phyloP scores from a whole-genome alignment of 1,140 invertebrate species.

The Globodera rostochiensis region DNA sequence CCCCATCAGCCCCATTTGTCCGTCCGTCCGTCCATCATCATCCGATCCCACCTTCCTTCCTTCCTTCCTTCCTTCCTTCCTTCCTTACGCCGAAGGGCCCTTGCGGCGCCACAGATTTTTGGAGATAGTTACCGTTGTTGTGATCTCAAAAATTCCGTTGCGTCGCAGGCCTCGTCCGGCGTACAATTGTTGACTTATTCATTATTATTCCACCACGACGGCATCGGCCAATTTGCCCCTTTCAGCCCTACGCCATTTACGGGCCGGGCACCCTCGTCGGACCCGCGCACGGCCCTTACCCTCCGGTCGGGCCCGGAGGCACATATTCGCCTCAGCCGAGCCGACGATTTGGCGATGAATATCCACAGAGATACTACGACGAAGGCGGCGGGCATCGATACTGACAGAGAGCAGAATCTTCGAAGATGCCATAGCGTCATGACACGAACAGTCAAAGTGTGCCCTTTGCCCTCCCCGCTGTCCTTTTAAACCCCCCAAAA shows the following conservation, averaged over 20 bases:
- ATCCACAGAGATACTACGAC: neutral
- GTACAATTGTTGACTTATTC: neutral
- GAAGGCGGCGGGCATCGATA: neutral
- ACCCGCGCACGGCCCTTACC: neutral
- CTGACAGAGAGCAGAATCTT: neutral
- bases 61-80: neutral
- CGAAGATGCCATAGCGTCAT: neutral
- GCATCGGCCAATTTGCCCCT: neutral
- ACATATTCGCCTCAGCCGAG: neutral
- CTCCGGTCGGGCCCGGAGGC: neutral
- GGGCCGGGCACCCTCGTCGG: neutral
- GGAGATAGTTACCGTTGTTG: slow-evolving; percentile 38
- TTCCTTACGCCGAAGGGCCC: neutral
- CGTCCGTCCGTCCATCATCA: neutral
- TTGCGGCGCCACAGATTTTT: slow-evolving; percentile 52
- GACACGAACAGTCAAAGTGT: too few relatives aligned
- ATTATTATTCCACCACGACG: neutral
- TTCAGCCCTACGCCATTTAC: neutral
- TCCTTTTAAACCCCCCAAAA: too few relatives aligned
- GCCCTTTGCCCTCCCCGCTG: neutral
- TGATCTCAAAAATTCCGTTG: slow-evolving; percentile 58
- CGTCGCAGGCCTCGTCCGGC: slow-evolving; percentile 41
- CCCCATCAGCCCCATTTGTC: slow-evolving; percentile 2
- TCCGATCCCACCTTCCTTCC: neutral
- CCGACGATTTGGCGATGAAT: neutral